Evolutionary conservation across 2,888 invertebrate species (phyloP), one percentile per base, ranked within the genome.

Genomic region (Callyntrura sp.): DNA sequence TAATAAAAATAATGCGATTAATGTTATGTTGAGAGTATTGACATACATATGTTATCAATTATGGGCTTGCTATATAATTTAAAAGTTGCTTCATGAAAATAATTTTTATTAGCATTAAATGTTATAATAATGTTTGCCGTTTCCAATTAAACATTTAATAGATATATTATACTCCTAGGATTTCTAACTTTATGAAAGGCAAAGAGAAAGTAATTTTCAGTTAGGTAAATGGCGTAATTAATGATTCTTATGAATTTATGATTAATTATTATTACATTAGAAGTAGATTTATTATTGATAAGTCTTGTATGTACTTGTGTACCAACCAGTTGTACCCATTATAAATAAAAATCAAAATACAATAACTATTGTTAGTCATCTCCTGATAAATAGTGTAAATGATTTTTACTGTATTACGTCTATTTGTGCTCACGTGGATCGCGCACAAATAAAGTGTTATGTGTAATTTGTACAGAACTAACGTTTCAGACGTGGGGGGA

Each of bases 221-320:
- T 79, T 87, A 82, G 88, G 17, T 60, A 70, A 4, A 51, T 51
- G 78, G 48, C 48, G 65, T 82, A 81, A 62, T 76, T 68, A 82
- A 48, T 76, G 20, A 76, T 76, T 76, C 76, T 88, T 82, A 76
- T 79, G 55, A 76, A 84, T 87, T 79, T 79, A 83, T 68, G 57
- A 82, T 79, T 35, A 82, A 70, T 88, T 87, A 70, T 70, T 81
- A 87, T 81, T 81, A 73, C 35, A 3, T 14, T 70, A 70, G 3
- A 51, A 23, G 0, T 70, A 70, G 68, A 70, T 2, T 5, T 85
- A 73, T 28, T 57, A 28, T 55, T 48, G 48, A 45, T 88, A 88
- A 84, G 88, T 88, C 88, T 88, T 88, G 88, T 88, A 88, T 88
- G 84, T 88, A 88, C 88, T 84, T 78, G 88, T 88, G 88, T 88